Evolutionary conservation across 2,888 invertebrate genomes (phyloP).

Genomic region (Drosophila leonis): DNA sequence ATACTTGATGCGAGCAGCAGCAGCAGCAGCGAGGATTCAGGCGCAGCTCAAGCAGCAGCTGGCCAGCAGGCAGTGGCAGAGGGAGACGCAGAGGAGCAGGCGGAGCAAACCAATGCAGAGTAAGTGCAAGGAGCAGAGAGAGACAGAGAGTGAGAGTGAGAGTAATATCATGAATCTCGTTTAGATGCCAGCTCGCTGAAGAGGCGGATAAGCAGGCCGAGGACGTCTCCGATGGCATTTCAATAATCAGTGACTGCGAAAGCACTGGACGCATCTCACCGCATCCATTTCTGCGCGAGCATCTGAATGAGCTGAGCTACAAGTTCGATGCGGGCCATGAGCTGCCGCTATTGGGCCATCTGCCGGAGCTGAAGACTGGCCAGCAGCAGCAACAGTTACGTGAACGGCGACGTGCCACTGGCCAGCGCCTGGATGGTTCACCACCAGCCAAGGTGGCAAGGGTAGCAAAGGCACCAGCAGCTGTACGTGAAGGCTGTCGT

Average conservation of each 20-base stretch:
- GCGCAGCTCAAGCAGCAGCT: neutral
- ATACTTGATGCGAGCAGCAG: conserved; percentile 21
- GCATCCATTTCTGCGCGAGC: conserved; percentile 74
- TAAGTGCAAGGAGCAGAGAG: conserved; percentile 19
- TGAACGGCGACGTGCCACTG: conserved; percentile 13
- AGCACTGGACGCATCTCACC: conserved; percentile 83
- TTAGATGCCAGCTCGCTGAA: conserved; percentile 48
- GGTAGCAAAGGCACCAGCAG: conserved; percentile 10
- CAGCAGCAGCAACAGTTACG: conserved; percentile 26
- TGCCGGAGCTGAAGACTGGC: neutral
- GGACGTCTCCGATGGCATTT: conserved; percentile 85
- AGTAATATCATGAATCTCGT: neutral
- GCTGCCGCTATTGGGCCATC: conserved; percentile 27
- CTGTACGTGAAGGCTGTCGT: conserved; percentile 19
- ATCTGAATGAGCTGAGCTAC: conserved; percentile 70
- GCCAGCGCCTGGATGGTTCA: conserved; percentile 6
- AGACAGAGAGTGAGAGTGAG: neutral
- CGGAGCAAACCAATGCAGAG: conserved; percentile 57
- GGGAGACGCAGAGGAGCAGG: too few species aligned
- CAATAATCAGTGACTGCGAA: conserved; percentile 85
- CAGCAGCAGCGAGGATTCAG: conserved; percentile 15
- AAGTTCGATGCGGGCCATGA: conserved; percentile 36
- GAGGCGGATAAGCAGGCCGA: conserved; percentile 69
- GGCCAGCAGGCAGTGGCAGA: conserved; percentile 1
- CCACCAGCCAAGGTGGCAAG: neutral